phyloP scores from a whole-genome alignment of 2,888 invertebrate species.

The Nomada hirtipes region DNA sequence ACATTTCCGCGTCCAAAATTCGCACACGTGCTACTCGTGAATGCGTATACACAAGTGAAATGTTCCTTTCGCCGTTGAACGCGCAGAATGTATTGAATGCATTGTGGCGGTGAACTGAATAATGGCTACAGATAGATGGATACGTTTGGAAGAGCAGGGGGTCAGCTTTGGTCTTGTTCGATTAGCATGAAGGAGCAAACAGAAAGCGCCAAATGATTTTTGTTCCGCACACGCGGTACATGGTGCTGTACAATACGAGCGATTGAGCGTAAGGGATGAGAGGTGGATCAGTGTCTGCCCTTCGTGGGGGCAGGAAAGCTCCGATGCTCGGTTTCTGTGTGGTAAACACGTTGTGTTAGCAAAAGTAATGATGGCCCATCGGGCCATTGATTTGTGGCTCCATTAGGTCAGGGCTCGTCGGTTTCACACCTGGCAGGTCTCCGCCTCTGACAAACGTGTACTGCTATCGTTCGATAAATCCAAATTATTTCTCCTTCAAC shows the following conservation, averaged over 20 bases:
- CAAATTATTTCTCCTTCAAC: constrained; percentile 75
- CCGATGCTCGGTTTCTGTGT: constrained; percentile 75
- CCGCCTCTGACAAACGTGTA: constrained; percentile 53
- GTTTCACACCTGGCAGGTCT: constrained; percentile 75
- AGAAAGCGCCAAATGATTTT: constrained; percentile 74
- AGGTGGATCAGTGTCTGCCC: constrained; percentile 77
- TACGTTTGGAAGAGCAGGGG: constrained; percentile 26
- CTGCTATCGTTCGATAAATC: constrained; percentile 76
- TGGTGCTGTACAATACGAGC: constrained; percentile 71
- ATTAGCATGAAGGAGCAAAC: constrained; percentile 67
- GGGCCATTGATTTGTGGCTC: constrained; percentile 83
- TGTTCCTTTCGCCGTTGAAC: constrained; percentile 39
- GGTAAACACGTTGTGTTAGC: constrained; percentile 82
- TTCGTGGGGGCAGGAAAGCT: constrained; percentile 51
- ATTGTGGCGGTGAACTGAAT: constrained; percentile 8
- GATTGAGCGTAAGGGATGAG: constrained; percentile 80
- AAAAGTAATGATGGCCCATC: constrained; percentile 82
- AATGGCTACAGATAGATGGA: constrained; percentile 1
- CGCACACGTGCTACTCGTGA: neutral
- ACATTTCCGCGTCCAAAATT: neutral
- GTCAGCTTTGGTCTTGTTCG: constrained; percentile 59
- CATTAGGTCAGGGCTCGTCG: constrained; percentile 82
- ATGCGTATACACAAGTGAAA: constrained; percentile 17
- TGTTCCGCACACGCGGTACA: constrained; percentile 57
- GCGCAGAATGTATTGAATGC: constrained; percentile 5